These are phyloP conservation scores for Donacobius atricapilla DNA, from an alignment of 2,113 vertebrate species.

Conservation along the genomic window DNA sequence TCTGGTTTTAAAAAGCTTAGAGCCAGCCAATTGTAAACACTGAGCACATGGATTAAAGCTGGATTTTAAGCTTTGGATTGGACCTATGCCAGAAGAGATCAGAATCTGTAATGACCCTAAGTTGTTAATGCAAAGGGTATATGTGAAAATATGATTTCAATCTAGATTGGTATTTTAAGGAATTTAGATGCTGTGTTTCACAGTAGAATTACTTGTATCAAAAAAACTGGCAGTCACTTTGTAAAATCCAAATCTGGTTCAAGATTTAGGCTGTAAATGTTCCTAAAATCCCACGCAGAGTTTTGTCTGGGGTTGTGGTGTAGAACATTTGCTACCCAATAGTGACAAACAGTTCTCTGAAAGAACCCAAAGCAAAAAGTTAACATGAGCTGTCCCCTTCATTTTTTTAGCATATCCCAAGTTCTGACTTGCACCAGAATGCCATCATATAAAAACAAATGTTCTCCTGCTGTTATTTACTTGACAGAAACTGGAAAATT, in stretches of 20 bases:
- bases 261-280: conserved; percentile 11
- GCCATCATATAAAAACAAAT: conserved; percentile 37
- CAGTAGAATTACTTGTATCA: not conserved
- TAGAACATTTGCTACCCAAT: conserved; percentile 44
- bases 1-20: not conserved
- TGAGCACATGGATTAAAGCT: not conserved
- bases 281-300: conserved; percentile 17
- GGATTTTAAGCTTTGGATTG: not conserved
- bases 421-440: conserved; percentile 54
- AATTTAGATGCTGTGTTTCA: not conserved
- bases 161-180: not conserved
- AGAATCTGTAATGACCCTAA: not conserved
- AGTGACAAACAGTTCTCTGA: conserved; percentile 31
- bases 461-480: conserved; percentile 61
- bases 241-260: conserved; percentile 19
- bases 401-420: conserved; percentile 43
- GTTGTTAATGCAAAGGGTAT: not conserved
- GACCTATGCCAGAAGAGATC: not conserved
- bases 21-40: not conserved
- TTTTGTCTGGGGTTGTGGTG: conserved; percentile 38
- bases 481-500: conserved; percentile 47
- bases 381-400: conserved; percentile 26
- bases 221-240: not conserved
- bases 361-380: conserved; percentile 29
- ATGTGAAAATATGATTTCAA: not conserved